Evolutionary conservation across 2,113 vertebrate genomes (phyloP).

Genomic region (Phalacrocorax brasilianus): DNA sequence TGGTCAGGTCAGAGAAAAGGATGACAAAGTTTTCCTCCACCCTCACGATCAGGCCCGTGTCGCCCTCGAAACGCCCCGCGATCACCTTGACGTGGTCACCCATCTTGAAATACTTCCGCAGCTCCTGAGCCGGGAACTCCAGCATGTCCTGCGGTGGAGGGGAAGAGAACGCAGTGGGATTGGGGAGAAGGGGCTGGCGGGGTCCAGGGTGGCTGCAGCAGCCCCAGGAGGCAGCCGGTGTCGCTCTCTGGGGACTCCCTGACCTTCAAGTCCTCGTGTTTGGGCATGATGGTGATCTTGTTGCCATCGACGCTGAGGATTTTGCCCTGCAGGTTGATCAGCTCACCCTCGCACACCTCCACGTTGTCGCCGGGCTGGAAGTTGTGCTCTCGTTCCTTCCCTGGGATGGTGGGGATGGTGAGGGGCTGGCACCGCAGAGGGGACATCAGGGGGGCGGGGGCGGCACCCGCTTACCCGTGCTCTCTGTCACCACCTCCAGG

Average conservation of each 20-base stretch:
- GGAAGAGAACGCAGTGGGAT: rapidly evolving
- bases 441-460: rapidly evolving
- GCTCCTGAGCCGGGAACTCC: conserved; percentile 93
- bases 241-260: rapidly evolving
- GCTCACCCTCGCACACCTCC: conserved; percentile 94
- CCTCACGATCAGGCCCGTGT: conserved; percentile 92
- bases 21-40: conserved; percentile 98
- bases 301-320: conserved; percentile 95
- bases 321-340: conserved; percentile 96
- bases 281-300: conserved; percentile 98
- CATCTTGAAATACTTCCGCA: conserved; percentile 95
- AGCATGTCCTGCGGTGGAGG: conserved; percentile 82
- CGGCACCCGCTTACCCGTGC: conserved; percentile 73
- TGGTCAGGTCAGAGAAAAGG: conserved; percentile 94
- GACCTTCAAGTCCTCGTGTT: conserved; percentile 96
- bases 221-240: rapidly evolving
- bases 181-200: rapidly evolving
- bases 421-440: rapidly evolving
- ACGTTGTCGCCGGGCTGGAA: conserved; percentile 95
- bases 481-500: conserved; percentile 93
- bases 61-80: conserved; percentile 90
- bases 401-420: not conserved
- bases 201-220: not conserved
- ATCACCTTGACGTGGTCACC: conserved; percentile 98
- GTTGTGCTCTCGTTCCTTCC: conserved; percentile 94